These are phyloP conservation scores for Tipula helvola DNA, from an alignment of 2,888 invertebrate species.

Conservation along the genomic window DNA sequence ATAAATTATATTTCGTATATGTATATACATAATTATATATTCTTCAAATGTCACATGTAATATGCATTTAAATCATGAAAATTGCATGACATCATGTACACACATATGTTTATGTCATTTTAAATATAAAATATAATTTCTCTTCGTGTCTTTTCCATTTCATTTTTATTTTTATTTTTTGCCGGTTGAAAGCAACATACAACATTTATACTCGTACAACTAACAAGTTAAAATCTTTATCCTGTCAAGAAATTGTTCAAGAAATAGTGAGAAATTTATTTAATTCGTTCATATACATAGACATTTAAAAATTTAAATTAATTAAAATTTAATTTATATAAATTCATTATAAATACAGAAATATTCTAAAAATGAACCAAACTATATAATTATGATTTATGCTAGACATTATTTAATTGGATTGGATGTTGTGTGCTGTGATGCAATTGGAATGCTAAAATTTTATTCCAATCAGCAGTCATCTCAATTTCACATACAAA, in stretches of 20 bases:
- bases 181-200: neutral
- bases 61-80: neutral
- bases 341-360: neutral
- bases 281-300: neutral
- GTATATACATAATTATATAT: neutral
- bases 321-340: neutral
- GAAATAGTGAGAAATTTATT: neutral
- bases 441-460: neutral
- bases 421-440: neutral
- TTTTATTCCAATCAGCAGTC: neutral
- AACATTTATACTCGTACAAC: neutral
- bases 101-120: neutral
- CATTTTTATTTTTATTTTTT: neutral
- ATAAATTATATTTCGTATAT: neutral
- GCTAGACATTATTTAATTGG: neutral
- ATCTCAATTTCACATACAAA: neutral
- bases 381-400: neutral
- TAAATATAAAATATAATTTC: neutral
- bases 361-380: neutral
- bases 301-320: neutral
- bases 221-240: neutral
- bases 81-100: constrained; percentile 4
- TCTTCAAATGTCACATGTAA: neutral
- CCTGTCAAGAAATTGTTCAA: neutral
- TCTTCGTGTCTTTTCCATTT: neutral